These are phyloP conservation scores for Bombus confusus DNA, from an alignment of 1,140 invertebrate species.

Conservation along the genomic window DNA sequence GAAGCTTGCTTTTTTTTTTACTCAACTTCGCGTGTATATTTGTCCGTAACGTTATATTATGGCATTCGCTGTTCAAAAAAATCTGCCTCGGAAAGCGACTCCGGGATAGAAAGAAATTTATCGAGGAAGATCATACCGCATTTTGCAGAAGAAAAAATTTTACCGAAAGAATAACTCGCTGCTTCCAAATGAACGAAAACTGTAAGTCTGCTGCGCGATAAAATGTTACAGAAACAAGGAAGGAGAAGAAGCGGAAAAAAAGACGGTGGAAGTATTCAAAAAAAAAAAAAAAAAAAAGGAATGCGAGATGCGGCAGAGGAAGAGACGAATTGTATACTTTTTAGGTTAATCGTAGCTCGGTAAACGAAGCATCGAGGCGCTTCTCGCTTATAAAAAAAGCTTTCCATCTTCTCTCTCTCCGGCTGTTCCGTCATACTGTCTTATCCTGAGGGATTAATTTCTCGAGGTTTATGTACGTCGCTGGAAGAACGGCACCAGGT, in stretches of 20 bases:
- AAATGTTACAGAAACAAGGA: neutral
- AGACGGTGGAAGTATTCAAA: slow-evolving; percentile 3
- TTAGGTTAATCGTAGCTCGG: slow-evolving; percentile 71
- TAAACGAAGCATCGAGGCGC: slow-evolving; percentile 66
- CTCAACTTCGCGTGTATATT: no score
- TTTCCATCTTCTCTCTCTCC: slow-evolving; percentile 61
- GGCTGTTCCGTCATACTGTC: slow-evolving; percentile 68
- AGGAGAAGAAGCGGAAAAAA: neutral
- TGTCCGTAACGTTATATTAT: no score
- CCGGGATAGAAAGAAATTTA: neutral
- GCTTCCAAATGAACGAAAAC: neutral
- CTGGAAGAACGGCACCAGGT: slow-evolving; percentile 59
- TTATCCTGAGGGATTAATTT: slow-evolving; percentile 75
- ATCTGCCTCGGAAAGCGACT: no score
- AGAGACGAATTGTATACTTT: slow-evolving; percentile 63
- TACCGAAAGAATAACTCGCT: neutral
- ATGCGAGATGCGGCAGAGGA: slow-evolving; percentile 5
- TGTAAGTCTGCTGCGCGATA: neutral
- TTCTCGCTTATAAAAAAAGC: slow-evolving; percentile 60
- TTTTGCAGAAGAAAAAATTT: neutral
- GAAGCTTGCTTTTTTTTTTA: neutral
- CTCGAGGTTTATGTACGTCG: slow-evolving; percentile 71
- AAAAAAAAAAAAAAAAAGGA: slow-evolving; percentile 11
- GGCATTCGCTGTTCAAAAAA: no score
- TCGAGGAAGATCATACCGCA: neutral